Evolutionary conservation across 2,113 vertebrate species (phyloP).

Genomic region (Pongo abelii): DNA sequence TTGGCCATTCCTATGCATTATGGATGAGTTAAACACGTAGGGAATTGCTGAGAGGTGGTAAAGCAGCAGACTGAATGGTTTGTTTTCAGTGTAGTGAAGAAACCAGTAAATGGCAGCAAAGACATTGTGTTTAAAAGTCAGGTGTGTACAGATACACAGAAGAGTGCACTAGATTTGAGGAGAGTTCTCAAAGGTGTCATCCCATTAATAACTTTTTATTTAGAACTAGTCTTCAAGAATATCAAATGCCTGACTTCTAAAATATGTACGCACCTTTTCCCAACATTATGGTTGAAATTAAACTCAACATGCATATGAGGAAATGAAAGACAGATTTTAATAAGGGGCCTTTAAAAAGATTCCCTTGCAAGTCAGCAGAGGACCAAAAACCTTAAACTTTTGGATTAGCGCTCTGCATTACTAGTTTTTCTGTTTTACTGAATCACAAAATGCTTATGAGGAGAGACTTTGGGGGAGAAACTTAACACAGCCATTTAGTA

Average conservation of each 20-base stretch:
- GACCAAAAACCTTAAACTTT: not conserved
- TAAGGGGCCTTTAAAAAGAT: not conserved
- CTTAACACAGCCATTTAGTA: not conserved
- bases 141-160: not conserved
- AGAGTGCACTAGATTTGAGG: not conserved
- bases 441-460: not conserved
- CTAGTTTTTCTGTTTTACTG: not conserved
- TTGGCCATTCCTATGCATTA: not conserved
- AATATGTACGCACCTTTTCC: not conserved
- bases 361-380: not conserved
- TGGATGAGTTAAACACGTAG: not conserved
- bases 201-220: not conserved
- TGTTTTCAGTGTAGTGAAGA: not conserved
- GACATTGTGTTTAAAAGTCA: not conserved
- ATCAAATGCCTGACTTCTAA: not conserved
- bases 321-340: constrained; percentile 1
- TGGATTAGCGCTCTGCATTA: not conserved
- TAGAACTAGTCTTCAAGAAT: not conserved
- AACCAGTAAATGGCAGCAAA: not conserved
- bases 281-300: constrained; percentile 2
- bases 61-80: not conserved
- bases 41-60: not conserved
- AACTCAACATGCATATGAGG: not conserved
- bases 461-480: not conserved
- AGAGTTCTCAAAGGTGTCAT: not conserved